A percentile compares a stretch with the other conserved stretches of the same genome.
Evolutionary conservation across 2,797 vertebrate genomes (phyloP).

Genomic region (Anabas testudineus): DNA sequence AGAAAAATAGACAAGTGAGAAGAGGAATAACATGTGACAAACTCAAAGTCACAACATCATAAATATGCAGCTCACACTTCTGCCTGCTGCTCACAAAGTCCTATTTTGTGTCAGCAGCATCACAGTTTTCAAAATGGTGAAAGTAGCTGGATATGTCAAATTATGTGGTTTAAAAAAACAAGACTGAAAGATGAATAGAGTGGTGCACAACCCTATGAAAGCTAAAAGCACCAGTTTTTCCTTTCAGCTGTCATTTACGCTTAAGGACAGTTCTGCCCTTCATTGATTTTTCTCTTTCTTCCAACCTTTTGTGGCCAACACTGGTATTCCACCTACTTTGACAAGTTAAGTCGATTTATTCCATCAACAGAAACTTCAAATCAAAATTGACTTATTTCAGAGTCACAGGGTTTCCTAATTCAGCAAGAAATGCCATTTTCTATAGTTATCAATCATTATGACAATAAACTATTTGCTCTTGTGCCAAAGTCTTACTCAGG

Average conservation of each 20-base stretch:
- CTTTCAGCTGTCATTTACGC: constrained; percentile 57
- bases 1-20: constrained; percentile 3
- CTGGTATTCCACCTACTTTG: constrained; percentile 37
- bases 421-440: constrained; percentile 21
- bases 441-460: constrained; percentile 48
- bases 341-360: constrained; percentile 52
- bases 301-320: constrained; percentile 37
- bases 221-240: constrained; percentile 43
- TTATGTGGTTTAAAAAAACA: constrained; percentile 46
- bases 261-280: constrained; percentile 41
- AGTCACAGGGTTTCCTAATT: constrained; percentile 27
- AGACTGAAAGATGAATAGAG: constrained; percentile 40
- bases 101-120: constrained; percentile 36
- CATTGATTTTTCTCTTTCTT: constrained; percentile 27
- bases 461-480: constrained; percentile 34
- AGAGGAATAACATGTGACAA: constrained; percentile 29
- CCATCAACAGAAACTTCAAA: constrained; percentile 48
- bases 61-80: constrained; percentile 51
- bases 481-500: constrained; percentile 7
- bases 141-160: constrained; percentile 38
- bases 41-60: constrained; percentile 32
- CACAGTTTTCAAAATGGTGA: constrained; percentile 36
- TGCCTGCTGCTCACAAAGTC: constrained; percentile 29
- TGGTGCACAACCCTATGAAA: constrained; percentile 32
- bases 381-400: constrained; percentile 40